Conservation (phyloP, 2,888 invertebrate genomes). For the Notodonta dromedarius region DNA sequence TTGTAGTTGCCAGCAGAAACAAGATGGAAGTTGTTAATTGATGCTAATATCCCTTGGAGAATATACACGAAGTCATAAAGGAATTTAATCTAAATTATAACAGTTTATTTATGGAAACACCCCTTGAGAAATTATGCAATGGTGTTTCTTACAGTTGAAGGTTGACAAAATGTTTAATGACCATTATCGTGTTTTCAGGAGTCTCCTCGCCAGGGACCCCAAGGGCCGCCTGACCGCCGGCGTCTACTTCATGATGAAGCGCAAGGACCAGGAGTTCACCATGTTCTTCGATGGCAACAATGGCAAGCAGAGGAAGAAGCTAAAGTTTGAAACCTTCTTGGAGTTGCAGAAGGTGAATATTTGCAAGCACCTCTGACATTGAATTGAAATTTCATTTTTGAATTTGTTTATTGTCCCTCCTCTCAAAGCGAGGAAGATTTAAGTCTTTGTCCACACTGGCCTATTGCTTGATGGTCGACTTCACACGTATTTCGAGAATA, state of each 20-base stretch:
- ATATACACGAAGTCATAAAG: not conserved
- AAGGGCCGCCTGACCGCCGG: slow-evolving; percentile 94
- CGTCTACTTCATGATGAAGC: slow-evolving; percentile 91
- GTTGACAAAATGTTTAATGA: not conserved
- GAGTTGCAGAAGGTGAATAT: slow-evolving; percentile 84
- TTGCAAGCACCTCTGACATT: not conserved
- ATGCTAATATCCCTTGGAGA: not conserved
- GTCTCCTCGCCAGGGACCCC: slow-evolving; percentile 91
- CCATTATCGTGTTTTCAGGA: slow-evolving; percentile 74
- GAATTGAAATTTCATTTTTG: too few relatives aligned
- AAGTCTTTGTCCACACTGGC: too few relatives aligned
- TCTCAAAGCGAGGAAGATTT: too few relatives aligned
- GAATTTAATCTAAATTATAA: too few relatives aligned
- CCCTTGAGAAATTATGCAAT: too few relatives aligned
- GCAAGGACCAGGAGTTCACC: slow-evolving; percentile 87
- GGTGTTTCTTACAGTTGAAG: too few relatives aligned
- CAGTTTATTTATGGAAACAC: too few relatives aligned
- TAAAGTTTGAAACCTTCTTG: slow-evolving; percentile 89
- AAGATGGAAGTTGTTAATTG: not conserved
- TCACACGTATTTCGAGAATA: too few relatives aligned
- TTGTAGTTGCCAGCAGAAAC: not conserved
- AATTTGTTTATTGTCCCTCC: too few relatives aligned
- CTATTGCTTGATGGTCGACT: too few relatives aligned
- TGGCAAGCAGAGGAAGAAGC: slow-evolving; percentile 89
- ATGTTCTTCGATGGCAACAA: slow-evolving; percentile 90